Percentiles rank a stretch among this genome's conserved stretches.
phyloP scores from a whole-genome alignment of 2,113 vertebrate species.

The Sebastes schlegelii region DNA sequence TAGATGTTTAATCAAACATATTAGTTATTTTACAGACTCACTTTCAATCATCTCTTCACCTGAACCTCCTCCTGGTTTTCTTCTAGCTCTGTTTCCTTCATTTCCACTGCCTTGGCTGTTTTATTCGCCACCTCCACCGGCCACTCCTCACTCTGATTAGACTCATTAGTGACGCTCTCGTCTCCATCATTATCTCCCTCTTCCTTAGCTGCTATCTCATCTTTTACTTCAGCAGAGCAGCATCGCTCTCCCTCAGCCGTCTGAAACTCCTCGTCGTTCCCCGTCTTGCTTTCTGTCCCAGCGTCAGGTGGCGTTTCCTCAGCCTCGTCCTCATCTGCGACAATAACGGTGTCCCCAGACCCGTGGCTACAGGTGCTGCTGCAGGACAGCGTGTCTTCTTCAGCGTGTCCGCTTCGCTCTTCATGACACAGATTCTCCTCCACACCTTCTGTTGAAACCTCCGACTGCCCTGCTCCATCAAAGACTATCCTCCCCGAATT shows the following conservation, averaged over 20 bases:
- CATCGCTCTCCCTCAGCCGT: conserved; percentile 6
- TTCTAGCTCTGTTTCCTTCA: not conserved
- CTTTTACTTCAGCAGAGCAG: conserved; percentile 21
- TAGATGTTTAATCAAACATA: not conserved
- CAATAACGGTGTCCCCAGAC: conserved; percentile 79
- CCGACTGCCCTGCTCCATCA: conserved; percentile 17
- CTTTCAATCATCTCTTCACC: not conserved
- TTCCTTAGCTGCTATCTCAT: conserved; percentile 18
- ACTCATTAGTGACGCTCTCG: not conserved
- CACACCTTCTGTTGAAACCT: not conserved
- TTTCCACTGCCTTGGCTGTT: not conserved
- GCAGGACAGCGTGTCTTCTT: conserved; percentile 75
- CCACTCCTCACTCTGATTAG: not conserved
- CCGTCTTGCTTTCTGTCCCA: conserved; percentile 32
- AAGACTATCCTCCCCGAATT: not conserved
- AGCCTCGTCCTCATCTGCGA: conserved; percentile 47
- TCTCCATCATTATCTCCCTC: conserved; percentile 1
- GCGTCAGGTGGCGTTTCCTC: conserved; percentile 20
- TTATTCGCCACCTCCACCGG: not conserved
- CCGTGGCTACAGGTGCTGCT: conserved; percentile 85
- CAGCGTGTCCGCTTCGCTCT: not conserved
- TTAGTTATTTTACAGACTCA: not conserved
- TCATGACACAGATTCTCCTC: conserved; percentile 12
- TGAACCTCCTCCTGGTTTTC: not conserved
- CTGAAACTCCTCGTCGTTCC: not conserved